Conservation (phyloP, 2,113 vertebrate species). For the Lepisosteus oculatus region DNA sequence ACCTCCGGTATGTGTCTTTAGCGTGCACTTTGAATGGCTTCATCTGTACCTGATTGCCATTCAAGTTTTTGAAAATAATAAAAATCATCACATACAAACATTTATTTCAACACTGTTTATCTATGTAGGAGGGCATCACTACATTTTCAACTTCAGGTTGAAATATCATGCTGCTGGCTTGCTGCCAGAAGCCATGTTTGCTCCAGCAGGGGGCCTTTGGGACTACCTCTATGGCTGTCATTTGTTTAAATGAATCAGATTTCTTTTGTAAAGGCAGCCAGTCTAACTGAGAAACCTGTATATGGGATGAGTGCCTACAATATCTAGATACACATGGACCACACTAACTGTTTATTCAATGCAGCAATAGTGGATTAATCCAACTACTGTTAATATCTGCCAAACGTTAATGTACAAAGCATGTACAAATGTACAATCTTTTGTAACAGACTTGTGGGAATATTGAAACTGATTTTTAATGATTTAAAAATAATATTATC, state of each 20-base stretch:
- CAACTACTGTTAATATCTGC: too few relatives aligned
- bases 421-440: too few relatives aligned
- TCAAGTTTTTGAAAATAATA: not conserved
- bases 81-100: not conserved
- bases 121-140: not conserved
- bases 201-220: not conserved
- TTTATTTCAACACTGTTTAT: not conserved
- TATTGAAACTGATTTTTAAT: too few relatives aligned
- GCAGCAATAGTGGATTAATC: too few relatives aligned
- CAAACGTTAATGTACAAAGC: too few relatives aligned
- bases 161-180: constrained; percentile 5
- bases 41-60: not conserved
- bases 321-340: not conserved
- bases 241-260: constrained; percentile 38
- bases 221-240: constrained; percentile 17
- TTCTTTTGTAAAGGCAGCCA: constrained; percentile 29
- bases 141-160: not conserved
- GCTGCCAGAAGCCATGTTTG: not conserved
- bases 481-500: too few relatives aligned
- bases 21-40: too few relatives aligned
- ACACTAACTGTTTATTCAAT: too few relatives aligned
- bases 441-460: too few relatives aligned
- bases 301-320: not conserved
- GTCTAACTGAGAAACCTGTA: not conserved
- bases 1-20: too few relatives aligned